A percentile compares a stretch with the other conserved stretches of the same genome.
Conservation (phyloP, 2,888 invertebrate genomes). For the Plebejus melissa region DNA sequence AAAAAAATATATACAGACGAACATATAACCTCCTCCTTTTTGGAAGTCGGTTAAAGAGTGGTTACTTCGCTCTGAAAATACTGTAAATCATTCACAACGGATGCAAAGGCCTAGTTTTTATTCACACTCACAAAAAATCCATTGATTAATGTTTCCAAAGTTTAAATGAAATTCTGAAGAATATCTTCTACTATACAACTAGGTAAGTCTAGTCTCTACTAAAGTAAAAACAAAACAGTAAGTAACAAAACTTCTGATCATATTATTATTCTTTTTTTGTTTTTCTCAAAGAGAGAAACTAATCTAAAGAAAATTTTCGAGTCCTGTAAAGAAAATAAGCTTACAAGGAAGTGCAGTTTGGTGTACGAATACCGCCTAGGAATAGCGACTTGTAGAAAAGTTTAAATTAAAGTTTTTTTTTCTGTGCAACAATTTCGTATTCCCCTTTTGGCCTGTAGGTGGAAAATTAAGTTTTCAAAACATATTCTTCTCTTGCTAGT, state of each 20-base stretch:
- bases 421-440: slow-evolving; percentile 51
- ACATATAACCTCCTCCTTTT: no score
- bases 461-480: slow-evolving; percentile 34
- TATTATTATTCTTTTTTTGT: slow-evolving; percentile 74
- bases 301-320: slow-evolving; percentile 78
- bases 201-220: neutral
- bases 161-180: neutral
- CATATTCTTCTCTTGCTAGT: slow-evolving; percentile 16
- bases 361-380: slow-evolving; percentile 65
- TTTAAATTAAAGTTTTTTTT: slow-evolving; percentile 72
- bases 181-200: neutral
- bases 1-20: no score
- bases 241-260: slow-evolving; percentile 34
- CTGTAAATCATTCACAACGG: no score
- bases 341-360: slow-evolving; percentile 75
- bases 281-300: slow-evolving; percentile 77
- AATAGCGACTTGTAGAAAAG: slow-evolving; percentile 60
- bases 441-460: slow-evolving; percentile 31
- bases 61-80: no score
- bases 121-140: no score
- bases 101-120: no score
- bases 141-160: no score
- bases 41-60: no score
- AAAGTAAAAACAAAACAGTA: neutral
- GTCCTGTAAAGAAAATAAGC: slow-evolving; percentile 73